A percentile compares a stretch with the other conserved stretches of the same genome.
Evolutionary conservation across 37 sponge, comb jelly and placozoan genomes (phyloP).

Genomic region (Halichondria panicea): DNA sequence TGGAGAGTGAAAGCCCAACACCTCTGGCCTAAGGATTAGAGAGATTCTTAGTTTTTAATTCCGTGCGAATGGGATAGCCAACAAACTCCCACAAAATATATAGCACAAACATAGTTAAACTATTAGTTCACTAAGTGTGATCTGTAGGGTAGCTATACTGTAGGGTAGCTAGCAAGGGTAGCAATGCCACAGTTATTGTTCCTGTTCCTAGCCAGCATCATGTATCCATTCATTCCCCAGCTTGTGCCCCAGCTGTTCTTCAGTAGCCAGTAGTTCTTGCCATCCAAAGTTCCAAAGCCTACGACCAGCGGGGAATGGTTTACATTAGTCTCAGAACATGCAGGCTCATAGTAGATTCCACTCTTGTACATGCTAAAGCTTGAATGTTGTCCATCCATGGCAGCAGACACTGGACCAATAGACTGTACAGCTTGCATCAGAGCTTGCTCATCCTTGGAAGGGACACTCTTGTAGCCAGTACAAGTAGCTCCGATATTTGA

Average conservation of each 20-base stretch:
- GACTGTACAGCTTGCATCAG: constrained; percentile 71
- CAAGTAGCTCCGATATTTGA: constrained; percentile 66
- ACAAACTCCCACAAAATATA: too few relatives aligned
- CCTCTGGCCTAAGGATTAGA: too few relatives aligned
- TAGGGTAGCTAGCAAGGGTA: constrained; percentile 45
- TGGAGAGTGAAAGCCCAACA: too few relatives aligned
- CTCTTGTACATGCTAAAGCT: constrained; percentile 80
- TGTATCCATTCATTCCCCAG: constrained; percentile 51
- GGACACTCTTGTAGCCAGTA: constrained; percentile 60
- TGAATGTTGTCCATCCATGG: constrained; percentile 79
- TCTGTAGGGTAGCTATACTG: too few relatives aligned
- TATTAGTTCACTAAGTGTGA: too few relatives aligned
- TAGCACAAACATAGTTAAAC: too few relatives aligned
- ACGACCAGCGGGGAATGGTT: constrained; percentile 92
- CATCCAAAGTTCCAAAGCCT: constrained; percentile 76
- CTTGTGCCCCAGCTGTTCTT: constrained; percentile 73
- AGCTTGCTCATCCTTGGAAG: constrained; percentile 57
- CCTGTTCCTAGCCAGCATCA: constrained; percentile 52
- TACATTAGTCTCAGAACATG: constrained; percentile 74
- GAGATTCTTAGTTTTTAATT: too few relatives aligned
- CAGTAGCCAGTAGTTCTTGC: constrained; percentile 78
- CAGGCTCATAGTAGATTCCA: constrained; percentile 85
- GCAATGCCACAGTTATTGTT: constrained; percentile 62
- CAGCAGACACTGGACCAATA: constrained; percentile 90
- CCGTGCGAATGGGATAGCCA: too few relatives aligned